Percentiles rank a stretch among this genome's conserved stretches.
These are phyloP conservation scores for Megastigmus dorsalis DNA, from an alignment of 2,888 invertebrate genomes.

Conservation along the genomic window DNA sequence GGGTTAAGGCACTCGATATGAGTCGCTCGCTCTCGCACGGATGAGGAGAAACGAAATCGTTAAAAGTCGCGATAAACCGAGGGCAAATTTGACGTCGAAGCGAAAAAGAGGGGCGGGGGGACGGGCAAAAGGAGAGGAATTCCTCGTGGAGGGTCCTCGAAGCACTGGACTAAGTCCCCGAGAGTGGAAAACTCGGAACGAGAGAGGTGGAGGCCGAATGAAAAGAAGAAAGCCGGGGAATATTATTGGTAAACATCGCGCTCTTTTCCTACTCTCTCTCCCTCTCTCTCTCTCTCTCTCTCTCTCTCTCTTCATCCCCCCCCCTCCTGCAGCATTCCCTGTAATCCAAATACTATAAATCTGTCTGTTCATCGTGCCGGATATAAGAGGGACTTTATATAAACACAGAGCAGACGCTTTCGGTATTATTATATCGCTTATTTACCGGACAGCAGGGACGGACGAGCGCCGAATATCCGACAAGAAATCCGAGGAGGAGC, in stretches of 20 bases:
- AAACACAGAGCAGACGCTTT: conserved; percentile 9
- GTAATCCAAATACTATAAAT: conserved; percentile 73
- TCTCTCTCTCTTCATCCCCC: conserved; percentile 21
- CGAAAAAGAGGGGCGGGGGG: conserved; percentile 40
- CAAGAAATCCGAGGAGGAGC: too few relatives aligned
- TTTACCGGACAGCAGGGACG: conserved; percentile 38
- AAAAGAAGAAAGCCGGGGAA: conserved; percentile 56
- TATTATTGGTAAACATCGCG: conserved; percentile 70
- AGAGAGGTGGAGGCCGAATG: background rate
- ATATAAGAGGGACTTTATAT: conserved; percentile 58
- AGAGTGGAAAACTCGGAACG: conserved; percentile 20
- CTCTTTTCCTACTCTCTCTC: conserved; percentile 57
- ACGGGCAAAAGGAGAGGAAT: too few relatives aligned
- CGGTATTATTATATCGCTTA: conserved; percentile 42
- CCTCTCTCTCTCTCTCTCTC: conserved; percentile 48
- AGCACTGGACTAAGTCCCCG: too few relatives aligned
- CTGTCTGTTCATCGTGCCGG: conserved; percentile 63
- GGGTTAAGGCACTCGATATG: too few relatives aligned
- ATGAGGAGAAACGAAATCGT: conserved; percentile 9
- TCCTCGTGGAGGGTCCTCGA: conserved; percentile 47
- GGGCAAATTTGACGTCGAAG: conserved; percentile 63
- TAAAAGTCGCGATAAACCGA: conserved; percentile 56
- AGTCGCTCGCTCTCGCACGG: background rate
- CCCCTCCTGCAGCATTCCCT: conserved; percentile 64
- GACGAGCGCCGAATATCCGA: too few relatives aligned